Conservation (phyloP, 1,140 invertebrate species). For the Maconellicoccus hirsutus region DNA sequence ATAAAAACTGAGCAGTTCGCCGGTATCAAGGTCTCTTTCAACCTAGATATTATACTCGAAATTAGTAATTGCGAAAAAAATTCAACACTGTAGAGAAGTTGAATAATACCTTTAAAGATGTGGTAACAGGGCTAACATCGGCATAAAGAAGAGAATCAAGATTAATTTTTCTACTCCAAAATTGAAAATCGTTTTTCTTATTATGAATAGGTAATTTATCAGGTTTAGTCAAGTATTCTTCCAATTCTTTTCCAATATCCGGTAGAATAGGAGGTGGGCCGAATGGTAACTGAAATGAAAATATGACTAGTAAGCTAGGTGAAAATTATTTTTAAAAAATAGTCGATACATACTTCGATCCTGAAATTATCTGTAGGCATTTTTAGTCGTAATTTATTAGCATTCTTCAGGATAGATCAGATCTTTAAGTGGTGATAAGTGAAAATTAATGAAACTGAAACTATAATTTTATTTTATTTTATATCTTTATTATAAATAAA, state of each 20-base stretch:
- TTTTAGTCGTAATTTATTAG: no score
- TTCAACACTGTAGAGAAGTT: no score
- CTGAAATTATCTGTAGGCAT: no score
- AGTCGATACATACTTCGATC: no score
- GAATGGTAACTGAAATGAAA: not conserved
- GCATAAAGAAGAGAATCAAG: not conserved
- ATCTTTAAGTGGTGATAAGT: no score
- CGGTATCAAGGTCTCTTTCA: conserved; percentile 56
- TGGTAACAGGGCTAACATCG: not conserved
- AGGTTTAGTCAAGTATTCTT: not conserved
- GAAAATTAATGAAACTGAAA: no score
- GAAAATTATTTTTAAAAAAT: no score
- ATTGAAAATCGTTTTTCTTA: not conserved
- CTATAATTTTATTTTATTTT: no score
- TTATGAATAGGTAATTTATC: conserved; percentile 3
- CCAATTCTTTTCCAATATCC: not conserved
- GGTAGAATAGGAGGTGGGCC: not conserved
- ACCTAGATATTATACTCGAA: conserved; percentile 34
- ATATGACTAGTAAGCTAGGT: no score
- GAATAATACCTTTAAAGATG: not conserved
- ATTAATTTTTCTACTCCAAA: not conserved
- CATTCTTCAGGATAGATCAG: no score
- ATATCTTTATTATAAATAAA: no score
- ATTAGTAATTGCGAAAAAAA: not conserved
- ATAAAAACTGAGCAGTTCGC: conserved; percentile 51